Evolutionary conservation across 1,140 invertebrate genomes (phyloP), one percentile per base, ranked within the genome.

Genomic region (Phocides pigmalion): DNA sequence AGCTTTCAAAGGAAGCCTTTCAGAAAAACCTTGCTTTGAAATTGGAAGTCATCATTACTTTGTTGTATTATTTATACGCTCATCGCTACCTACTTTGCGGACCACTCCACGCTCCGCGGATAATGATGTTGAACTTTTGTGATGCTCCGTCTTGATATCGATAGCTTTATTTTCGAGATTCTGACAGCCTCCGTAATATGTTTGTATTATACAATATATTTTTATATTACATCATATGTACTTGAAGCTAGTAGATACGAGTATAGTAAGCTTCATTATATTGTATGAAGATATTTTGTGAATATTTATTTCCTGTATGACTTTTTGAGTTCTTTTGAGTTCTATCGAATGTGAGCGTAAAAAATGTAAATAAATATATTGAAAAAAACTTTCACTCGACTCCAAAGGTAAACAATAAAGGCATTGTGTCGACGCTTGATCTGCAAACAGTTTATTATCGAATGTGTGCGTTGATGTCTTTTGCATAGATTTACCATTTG

Each of bases 1-100:
- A 35, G 62, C 70, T 64, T 74, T 74, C 75, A 82, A 74, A 66
- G 66, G 62, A 56, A 32, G 53, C 67, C 64, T 77, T 76, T 73
- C 67, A 65, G 63, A 69, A 69, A 73, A 66, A 62, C 44, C 59
- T 74, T 47, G 56, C 70, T 78, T 82, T 83, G 73, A 72, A 75
- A 80, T 79, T 80, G 77, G 73, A 82, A 70, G 68, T 61, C 72
- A 67, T 78, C 76, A 77, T 82, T 81, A 79, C 68, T 64, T 64
- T 66, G 73, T 75, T 76, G 78, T 74, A 79, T 79, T 74, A 81
- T 84, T 76, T 79, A 75, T 72, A 41, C 19, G 22, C 22, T 53
- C 17, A 15, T 9, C 35, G 17, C 41, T 22, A 42, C 53, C 54
- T 46, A 59, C 54, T 46, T 32, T 19, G 41, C 54, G 54, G 41